Base-by-base conservation (phyloP, 2,888 invertebrate species). In the Teleiodes luculella region DNA sequence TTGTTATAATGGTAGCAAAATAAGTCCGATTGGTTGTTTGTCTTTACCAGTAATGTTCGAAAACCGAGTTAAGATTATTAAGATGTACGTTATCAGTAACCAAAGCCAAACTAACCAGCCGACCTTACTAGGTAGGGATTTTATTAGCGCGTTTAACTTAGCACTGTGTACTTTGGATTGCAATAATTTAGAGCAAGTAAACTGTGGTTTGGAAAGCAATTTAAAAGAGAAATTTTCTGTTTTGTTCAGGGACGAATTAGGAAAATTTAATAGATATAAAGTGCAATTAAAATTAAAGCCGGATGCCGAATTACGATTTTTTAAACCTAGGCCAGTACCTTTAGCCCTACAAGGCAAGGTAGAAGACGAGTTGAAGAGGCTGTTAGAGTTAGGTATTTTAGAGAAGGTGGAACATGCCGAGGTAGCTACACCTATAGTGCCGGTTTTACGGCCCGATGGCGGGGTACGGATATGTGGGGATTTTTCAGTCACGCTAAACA, bases 401-500 rank as follows among this genome's bases (percentile, higher is more conserved):
- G 62, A 58, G 30, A 53, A 49, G 36, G 20, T 59, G 6, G 56
- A 60, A 10, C 41, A 54, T 39, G 39, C 61, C 0, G 57, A 57
- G 6, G 16, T 55, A 10, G 57, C 59, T 1, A 57, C 59, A 10
- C 54, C 57, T n/a, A 55, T 60, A 11, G 60, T 57, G 1, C 59
- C 59, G 1, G 59, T 61, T 2, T 45, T 61, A 13, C 46, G 49
- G 5, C 31, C 52, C 2, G 55, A 61, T 13, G 59, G 61, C 6
- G 45, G 41, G 8, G 37, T 59, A 1, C 7, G 56, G 28, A 53
- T 61, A 8, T 56, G 57, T 31, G 59, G 57, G 2, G 61, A 61
- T 39, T 61, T 53, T 31, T 61, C 59, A 0, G 58, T 57, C 1
- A 61, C 59, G 1, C 13, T 60, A 20, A 62, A 62, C 36, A 62